Percentiles rank a stretch among this genome's conserved stretches.
Evolutionary conservation across 92 coral and sea anemone genomes (phyloP).

Genomic region (Anthopleura xanthogrammica): DNA sequence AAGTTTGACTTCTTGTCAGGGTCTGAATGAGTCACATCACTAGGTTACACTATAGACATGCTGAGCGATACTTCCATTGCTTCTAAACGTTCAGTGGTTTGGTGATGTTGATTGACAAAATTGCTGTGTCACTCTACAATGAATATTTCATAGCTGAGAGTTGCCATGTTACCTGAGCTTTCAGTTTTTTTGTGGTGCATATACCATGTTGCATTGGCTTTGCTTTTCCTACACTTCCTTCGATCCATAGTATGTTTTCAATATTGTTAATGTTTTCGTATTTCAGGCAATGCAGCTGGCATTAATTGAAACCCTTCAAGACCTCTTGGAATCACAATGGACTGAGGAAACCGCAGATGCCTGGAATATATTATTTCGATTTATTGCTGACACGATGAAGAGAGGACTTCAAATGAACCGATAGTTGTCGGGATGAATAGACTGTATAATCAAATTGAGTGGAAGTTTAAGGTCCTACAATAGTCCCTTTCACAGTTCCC

Average conservation of each 20-base stretch:
- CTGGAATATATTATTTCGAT: constrained; percentile 76
- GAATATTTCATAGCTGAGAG: too few relatives aligned
- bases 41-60: too few relatives aligned
- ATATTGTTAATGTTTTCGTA: background rate
- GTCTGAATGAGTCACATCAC: too few relatives aligned
- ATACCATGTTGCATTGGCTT: too few relatives aligned
- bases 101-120: too few relatives aligned
- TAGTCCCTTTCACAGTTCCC: too few relatives aligned
- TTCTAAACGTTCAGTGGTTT: too few relatives aligned
- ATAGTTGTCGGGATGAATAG: background rate
- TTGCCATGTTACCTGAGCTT: too few relatives aligned
- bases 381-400: constrained; percentile 73
- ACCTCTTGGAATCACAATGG: constrained; percentile 68
- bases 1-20: constrained; percentile 2
- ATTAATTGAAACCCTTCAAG: constrained; percentile 58
- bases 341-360: constrained; percentile 71
- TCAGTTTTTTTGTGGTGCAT: too few relatives aligned
- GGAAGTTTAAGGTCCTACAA: background rate
- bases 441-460: background rate
- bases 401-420: constrained; percentile 49
- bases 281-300: constrained; percentile 74
- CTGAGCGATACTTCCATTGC: background rate
- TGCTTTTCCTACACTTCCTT: background rate
- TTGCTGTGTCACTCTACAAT: too few relatives aligned
- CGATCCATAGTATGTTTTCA: background rate